A percentile compares a stretch with the other conserved stretches of the same genome.
These are phyloP conservation scores for Plutella xylostella DNA, from an alignment of 2,888 invertebrate genomes.

Conservation along the genomic window DNA sequence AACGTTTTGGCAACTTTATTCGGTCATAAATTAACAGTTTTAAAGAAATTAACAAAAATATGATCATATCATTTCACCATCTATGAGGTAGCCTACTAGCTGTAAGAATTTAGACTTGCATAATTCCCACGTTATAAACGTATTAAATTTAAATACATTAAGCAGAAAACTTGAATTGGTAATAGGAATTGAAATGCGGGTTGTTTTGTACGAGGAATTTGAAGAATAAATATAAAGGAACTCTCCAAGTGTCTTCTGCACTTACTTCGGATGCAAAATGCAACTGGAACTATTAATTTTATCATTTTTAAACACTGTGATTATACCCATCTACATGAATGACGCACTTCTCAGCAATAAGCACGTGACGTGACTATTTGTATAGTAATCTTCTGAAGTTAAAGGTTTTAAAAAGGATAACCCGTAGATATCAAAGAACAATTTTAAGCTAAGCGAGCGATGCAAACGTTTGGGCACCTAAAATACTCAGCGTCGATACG, in stretches of 20 bases:
- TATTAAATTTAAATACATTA: slow-evolving; percentile 27
- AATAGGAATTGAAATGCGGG: slow-evolving; percentile 7
- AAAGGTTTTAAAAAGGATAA: too few relatives aligned
- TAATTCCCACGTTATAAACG: slow-evolving; percentile 25
- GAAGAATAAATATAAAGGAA: neutral
- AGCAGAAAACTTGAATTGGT: slow-evolving; percentile 8
- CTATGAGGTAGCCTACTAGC: neutral
- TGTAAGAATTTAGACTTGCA: slow-evolving; percentile 20
- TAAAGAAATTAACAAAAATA: slow-evolving; percentile 3
- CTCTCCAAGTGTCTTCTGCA: too few relatives aligned
- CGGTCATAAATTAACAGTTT: slow-evolving; percentile 10
- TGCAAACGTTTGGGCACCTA: slow-evolving; percentile 14
- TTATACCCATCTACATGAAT: too few relatives aligned
- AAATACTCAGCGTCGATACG: slow-evolving; percentile 63
- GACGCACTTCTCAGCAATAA: too few relatives aligned
- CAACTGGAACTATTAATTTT: too few relatives aligned
- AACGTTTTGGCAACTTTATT: slow-evolving; percentile 10
- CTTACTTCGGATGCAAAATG: too few relatives aligned
- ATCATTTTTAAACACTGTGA: too few relatives aligned
- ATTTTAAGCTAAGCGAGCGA: too few relatives aligned
- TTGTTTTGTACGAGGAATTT: neutral
- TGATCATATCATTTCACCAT: slow-evolving; percentile 1
- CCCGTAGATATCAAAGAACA: too few relatives aligned
- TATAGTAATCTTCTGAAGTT: too few relatives aligned
- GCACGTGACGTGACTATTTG: too few relatives aligned